phyloP scores from a whole-genome alignment of 30 jellyfish, hydroid and myxozoan species.

The Turritopsis dohrnii region DNA sequence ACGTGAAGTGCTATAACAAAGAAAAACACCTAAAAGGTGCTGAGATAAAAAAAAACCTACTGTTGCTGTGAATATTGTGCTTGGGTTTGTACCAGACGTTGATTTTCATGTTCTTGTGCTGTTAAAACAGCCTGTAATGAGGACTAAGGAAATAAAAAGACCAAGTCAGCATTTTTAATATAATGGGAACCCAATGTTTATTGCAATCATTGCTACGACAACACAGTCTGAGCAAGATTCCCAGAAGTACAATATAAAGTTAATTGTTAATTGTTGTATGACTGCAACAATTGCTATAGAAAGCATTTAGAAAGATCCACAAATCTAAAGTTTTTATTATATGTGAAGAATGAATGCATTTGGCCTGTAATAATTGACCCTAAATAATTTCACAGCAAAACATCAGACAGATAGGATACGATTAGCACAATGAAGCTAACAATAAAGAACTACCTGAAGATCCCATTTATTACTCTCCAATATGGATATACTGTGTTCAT shows the following conservation, averaged over 20 bases:
- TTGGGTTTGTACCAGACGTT: not conserved
- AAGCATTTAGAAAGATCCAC: too few species aligned
- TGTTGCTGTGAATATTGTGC: not conserved
- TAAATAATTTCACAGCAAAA: too few species aligned
- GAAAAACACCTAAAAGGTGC: not conserved
- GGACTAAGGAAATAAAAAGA: not conserved
- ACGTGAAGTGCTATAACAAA: too few species aligned
- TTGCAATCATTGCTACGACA: too few species aligned
- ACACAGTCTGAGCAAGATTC: too few species aligned
- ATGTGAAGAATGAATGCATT: too few species aligned
- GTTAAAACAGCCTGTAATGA: conserved; percentile 1
- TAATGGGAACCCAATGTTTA: too few species aligned
- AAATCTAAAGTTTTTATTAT: too few species aligned
- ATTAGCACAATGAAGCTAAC: not conserved
- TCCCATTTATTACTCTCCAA: not conserved
- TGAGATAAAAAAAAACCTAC: not conserved
- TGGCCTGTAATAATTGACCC: too few species aligned
- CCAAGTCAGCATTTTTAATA: not conserved
- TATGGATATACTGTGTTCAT: conserved; percentile 8
- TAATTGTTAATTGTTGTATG: too few species aligned
- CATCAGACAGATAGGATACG: not conserved
- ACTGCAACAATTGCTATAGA: too few species aligned
- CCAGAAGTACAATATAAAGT: too few species aligned
- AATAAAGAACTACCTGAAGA: not conserved
- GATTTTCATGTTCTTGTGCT: conserved; percentile 2